Percentiles rank a stretch among this genome's conserved stretches.
Conservation (phyloP, 1,140 invertebrate genomes). For the Heliconius hermathena region DNA sequence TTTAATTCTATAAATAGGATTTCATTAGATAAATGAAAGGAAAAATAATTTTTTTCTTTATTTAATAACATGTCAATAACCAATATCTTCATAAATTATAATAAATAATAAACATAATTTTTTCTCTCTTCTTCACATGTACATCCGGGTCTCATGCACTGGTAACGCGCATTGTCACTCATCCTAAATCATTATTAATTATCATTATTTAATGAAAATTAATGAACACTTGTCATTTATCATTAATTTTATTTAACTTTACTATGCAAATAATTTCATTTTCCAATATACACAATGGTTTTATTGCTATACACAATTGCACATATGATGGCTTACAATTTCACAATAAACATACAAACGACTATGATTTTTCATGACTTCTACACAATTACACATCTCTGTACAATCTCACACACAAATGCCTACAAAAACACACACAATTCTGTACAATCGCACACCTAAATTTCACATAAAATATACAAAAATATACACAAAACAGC, state of each 20-base stretch:
- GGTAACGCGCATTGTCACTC: slow-evolving; percentile 21
- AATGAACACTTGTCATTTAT: not conserved
- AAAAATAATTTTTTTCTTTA: too few species aligned
- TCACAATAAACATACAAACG: too few species aligned
- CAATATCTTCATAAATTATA: not conserved
- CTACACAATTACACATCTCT: not conserved
- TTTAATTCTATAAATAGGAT: too few species aligned
- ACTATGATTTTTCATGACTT: not conserved
- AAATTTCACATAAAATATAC: not conserved
- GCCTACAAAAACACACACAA: not conserved
- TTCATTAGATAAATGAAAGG: too few species aligned
- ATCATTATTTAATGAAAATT: not conserved
- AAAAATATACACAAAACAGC: not conserved
- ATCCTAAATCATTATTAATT: not conserved
- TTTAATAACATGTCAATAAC: not conserved
- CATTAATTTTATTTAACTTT: not conserved
- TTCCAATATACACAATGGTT: not conserved
- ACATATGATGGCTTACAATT: too few species aligned
- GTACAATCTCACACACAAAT: not conserved
- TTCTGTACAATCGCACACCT: not conserved
- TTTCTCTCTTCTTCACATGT: slow-evolving; percentile 45
- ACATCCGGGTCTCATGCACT: slow-evolving; percentile 28
- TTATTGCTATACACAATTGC: not conserved
- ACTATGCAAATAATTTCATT: not conserved
- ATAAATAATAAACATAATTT: slow-evolving; percentile 36